Percentiles rank a stretch among this genome's conserved stretches.
Conservation (phyloP, 2,888 invertebrate genomes). For the Furcula furcula region DNA sequence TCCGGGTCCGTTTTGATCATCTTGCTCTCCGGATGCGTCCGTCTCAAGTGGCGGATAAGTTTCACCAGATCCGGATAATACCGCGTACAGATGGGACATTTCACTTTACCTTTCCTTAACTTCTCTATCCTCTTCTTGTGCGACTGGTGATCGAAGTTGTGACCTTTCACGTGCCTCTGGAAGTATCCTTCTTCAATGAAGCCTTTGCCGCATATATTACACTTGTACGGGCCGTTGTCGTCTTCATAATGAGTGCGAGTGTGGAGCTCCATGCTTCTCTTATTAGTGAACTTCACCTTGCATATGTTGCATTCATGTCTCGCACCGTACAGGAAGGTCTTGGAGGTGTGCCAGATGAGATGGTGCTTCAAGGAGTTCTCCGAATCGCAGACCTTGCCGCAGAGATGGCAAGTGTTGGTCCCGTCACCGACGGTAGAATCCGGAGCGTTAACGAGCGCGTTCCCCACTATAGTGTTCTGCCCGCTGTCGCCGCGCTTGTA, state of each 20-base stretch:
- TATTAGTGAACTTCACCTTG: constrained; percentile 70
- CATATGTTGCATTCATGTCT: constrained; percentile 75
- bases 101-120: constrained; percentile 65
- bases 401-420: constrained; percentile 65
- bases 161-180: constrained; percentile 75
- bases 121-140: constrained; percentile 67
- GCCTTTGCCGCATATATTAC: constrained; percentile 74
- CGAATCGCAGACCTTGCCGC: constrained; percentile 70
- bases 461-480: constrained; percentile 59
- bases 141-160: constrained; percentile 71
- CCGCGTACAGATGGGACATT: constrained; percentile 70
- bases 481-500: constrained; percentile 69
- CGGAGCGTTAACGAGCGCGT: constrained; percentile 32
- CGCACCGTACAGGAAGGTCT: constrained; percentile 62
- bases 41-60: constrained; percentile 68
- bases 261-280: constrained; percentile 69
- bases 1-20: constrained; percentile 78
- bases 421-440: constrained; percentile 47
- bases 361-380: constrained; percentile 70
- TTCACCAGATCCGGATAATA: constrained; percentile 66
- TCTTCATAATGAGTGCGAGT: constrained; percentile 74
- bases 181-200: constrained; percentile 76
- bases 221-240: constrained; percentile 75
- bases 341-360: constrained; percentile 68
- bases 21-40: constrained; percentile 74